A percentile compares a stretch with the other conserved stretches of the same genome.
Conservation (phyloP, 2,888 invertebrate genomes). For the Meiosimyza decipiens region DNA sequence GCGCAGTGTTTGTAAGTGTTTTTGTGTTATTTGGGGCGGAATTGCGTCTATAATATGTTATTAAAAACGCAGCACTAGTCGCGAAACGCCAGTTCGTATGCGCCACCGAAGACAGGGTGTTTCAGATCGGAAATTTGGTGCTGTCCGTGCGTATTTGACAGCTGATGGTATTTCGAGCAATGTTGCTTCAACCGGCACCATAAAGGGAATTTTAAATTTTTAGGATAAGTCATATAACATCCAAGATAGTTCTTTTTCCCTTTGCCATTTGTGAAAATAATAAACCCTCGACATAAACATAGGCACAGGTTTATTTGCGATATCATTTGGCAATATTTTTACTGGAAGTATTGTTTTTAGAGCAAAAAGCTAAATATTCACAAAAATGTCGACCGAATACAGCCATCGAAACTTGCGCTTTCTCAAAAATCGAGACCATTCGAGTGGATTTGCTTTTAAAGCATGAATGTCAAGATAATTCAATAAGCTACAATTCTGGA, state of each 20-base stretch:
- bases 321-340: neutral
- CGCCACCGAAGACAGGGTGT: conserved; percentile 44
- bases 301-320: no score
- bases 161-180: neutral
- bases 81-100: conserved; percentile 45
- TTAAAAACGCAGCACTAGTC: conserved; percentile 42
- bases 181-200: conserved; percentile 3
- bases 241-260: neutral
- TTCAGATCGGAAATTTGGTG: conserved; percentile 6
- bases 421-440: no score
- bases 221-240: neutral
- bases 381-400: no score
- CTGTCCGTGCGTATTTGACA: conserved; percentile 32
- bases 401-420: no score
- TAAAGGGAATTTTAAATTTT: neutral
- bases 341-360: neutral
- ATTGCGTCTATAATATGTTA: conserved; percentile 27
- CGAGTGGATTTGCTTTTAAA: no score
- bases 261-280: neutral
- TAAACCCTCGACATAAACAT: no score
- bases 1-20: conserved; percentile 27
- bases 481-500: no score
- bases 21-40: conserved; percentile 29
- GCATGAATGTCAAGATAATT: no score
- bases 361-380: no score